phyloP scores from a whole-genome alignment of 2,113 vertebrate genomes.

The Tyto alba region DNA sequence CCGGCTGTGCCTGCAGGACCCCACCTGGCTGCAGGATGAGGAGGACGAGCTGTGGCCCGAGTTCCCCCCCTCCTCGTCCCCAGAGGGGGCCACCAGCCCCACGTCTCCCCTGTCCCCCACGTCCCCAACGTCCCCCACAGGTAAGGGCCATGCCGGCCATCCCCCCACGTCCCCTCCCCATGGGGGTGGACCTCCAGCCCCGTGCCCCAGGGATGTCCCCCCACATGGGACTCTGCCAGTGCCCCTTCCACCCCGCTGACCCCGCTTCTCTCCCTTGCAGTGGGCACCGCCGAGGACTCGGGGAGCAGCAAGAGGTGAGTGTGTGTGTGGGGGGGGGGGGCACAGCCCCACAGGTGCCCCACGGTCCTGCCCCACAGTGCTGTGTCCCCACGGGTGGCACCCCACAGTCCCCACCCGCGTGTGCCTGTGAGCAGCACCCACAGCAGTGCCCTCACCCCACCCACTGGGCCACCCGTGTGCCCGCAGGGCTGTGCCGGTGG shows the following conservation, averaged over 20 bases:
- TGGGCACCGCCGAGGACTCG: not conserved
- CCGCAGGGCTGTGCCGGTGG: not conserved
- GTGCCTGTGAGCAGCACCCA: not conserved
- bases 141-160: constrained; percentile 20
- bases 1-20: not conserved
- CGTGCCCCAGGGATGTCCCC: not conserved
- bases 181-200: not conserved
- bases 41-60: constrained; percentile 34
- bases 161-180: no score
- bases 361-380: not conserved
- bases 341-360: not conserved
- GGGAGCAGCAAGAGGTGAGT: not conserved
- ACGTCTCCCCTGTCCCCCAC: not conserved
- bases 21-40: constrained; percentile 18
- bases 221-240: no score
- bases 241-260: not conserved
- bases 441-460: no score
- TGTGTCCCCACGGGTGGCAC: not conserved
- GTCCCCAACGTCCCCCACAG: not conserved
- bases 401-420: not conserved
- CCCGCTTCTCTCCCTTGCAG: not conserved
- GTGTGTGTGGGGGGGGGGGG: not conserved
- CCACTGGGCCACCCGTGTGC: not conserved
- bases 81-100: constrained; percentile 47
- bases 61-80: constrained; percentile 39